These are phyloP conservation scores for Xestobium rufovillosum DNA, from an alignment of 2,888 invertebrate species.

Conservation along the genomic window DNA sequence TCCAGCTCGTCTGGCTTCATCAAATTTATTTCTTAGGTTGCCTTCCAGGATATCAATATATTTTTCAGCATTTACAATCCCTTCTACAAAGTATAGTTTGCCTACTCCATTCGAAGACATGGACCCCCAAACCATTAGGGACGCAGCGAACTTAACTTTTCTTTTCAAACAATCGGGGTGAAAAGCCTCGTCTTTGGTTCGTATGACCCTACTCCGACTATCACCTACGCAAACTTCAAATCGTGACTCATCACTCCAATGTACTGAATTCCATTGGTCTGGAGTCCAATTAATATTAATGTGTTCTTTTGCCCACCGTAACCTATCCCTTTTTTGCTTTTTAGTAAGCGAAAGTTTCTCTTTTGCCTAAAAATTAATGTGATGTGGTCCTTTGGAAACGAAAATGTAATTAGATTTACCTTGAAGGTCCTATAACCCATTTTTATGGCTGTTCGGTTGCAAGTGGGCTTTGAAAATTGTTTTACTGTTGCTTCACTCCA, in stretches of 20 bases:
- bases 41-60: conserved; percentile 4
- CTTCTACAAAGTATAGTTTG: conserved; percentile 16
- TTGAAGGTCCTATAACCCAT: too few relatives aligned
- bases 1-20: too few relatives aligned
- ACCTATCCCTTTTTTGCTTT: conserved; percentile 11
- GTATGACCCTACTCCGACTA: conserved; percentile 15
- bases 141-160: conserved; percentile 19
- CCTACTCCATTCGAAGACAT: conserved; percentile 15
- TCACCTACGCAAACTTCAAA: conserved; percentile 20
- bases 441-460: too few relatives aligned
- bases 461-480: too few relatives aligned
- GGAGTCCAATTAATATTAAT: conserved; percentile 6
- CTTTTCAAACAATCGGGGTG: conserved; percentile 14
- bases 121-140: conserved; percentile 16
- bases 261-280: conserved; percentile 13
- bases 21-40: too few relatives aligned
- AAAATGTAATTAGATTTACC: too few relatives aligned
- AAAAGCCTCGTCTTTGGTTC: conserved; percentile 15
- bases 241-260: conserved; percentile 16
- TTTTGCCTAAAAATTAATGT: conserved; percentile 14
- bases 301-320: conserved; percentile 11
- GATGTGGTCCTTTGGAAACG: too few relatives aligned
- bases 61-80: conserved; percentile 14
- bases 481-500: too few relatives aligned
- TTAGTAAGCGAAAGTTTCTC: conserved; percentile 12